Conservation (phyloP, 2,113 vertebrate genomes). For the Prietella phreatophila region DNA sequence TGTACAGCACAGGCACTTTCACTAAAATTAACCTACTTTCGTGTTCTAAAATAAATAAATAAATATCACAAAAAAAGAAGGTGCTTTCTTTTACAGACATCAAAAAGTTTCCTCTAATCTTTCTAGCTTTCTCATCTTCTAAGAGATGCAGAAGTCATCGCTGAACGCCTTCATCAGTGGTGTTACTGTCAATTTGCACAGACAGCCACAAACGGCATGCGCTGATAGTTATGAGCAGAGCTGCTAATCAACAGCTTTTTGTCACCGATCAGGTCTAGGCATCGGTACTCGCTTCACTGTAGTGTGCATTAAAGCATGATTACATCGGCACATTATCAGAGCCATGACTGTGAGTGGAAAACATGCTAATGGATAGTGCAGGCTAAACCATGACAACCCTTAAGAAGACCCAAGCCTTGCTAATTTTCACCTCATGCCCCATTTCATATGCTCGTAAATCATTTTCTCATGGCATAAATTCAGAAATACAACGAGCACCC, state of each 20-base stretch:
- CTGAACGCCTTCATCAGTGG: background rate
- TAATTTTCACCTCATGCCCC: constrained; percentile 48
- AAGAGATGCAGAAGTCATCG: background rate
- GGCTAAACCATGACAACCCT: constrained; percentile 53
- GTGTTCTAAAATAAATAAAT: background rate
- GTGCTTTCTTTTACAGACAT: constrained; percentile 7
- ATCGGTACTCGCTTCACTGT: constrained; percentile 45
- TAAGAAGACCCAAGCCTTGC: constrained; percentile 48
- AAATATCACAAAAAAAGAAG: background rate
- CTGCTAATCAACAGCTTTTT: constrained; percentile 34
- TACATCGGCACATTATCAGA: constrained; percentile 59
- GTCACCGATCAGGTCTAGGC: constrained; percentile 39
- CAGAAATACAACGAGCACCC: constrained; percentile 15
- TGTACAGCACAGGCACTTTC: constrained; percentile 31
- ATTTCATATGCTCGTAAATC: constrained; percentile 42
- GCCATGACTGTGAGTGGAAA: constrained; percentile 54
- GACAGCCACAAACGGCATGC: constrained; percentile 7
- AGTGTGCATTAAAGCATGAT: constrained; percentile 53
- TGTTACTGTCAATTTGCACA: constrained; percentile 43
- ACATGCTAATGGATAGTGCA: constrained; percentile 59
- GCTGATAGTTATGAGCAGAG: constrained; percentile 17
- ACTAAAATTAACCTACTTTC: constrained; percentile 44
- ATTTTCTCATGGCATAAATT: constrained; percentile 39
- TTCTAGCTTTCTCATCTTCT: constrained; percentile 1
- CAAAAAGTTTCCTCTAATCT: constrained; percentile 13